Percentiles rank a stretch among this genome's conserved stretches.
Conservation (phyloP, 2,888 invertebrate species). For the Caenorhabditis sp. region DNA sequence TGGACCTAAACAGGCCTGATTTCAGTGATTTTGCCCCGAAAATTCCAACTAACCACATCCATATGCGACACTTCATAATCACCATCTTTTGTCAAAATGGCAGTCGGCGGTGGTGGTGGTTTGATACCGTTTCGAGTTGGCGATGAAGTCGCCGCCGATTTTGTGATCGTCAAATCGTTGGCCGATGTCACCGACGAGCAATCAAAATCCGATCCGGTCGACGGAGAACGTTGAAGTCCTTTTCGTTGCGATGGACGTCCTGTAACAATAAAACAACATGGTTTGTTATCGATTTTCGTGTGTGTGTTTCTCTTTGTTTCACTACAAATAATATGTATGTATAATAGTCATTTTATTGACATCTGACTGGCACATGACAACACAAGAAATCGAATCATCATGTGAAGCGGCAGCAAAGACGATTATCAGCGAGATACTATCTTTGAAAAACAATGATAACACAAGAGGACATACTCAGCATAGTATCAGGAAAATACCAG, state of each 20-base stretch:
- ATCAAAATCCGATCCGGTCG: neutral
- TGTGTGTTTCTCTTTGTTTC: too few relatives aligned
- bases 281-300: too few relatives aligned
- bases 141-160: neutral
- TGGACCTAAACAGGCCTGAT: neutral
- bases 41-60: slow-evolving; percentile 49
- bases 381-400: too few relatives aligned
- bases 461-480: too few relatives aligned
- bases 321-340: too few relatives aligned
- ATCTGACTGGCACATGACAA: too few relatives aligned
- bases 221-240: neutral
- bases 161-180: neutral
- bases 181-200: neutral
- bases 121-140: slow-evolving; percentile 4
- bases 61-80: slow-evolving; percentile 48
- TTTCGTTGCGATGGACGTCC: neutral
- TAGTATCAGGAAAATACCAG: too few relatives aligned
- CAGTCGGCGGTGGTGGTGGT: slow-evolving; percentile 38
- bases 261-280: neutral
- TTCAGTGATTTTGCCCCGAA: too few relatives aligned
- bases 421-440: too few relatives aligned
- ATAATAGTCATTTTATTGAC: too few relatives aligned
- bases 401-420: too few relatives aligned
- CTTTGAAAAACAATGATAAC: too few relatives aligned
- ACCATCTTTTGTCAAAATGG: slow-evolving; percentile 29